Conservation (phyloP, 2,113 vertebrate species). For the Deroptyus accipitrinus region DNA sequence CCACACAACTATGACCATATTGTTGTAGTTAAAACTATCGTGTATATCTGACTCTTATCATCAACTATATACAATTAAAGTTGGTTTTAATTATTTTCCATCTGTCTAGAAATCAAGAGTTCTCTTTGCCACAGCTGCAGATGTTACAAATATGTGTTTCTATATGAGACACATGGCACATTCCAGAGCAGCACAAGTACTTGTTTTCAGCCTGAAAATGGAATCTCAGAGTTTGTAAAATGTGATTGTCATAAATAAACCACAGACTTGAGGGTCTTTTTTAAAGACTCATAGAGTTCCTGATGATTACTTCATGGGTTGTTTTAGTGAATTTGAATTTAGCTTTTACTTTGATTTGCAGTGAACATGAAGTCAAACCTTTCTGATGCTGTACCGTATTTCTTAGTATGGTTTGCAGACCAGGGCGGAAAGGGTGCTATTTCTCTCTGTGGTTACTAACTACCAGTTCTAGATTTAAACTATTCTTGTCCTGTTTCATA, state of each 20-base stretch:
- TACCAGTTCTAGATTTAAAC: not conserved
- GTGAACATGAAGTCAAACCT: not conserved
- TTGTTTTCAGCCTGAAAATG: constrained; percentile 56
- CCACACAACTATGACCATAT: not conserved
- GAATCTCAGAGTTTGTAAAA: constrained; percentile 13
- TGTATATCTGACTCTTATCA: not conserved
- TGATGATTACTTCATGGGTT: not conserved
- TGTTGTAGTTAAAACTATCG: not conserved
- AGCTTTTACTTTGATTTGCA: not conserved
- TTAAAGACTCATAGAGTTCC: not conserved
- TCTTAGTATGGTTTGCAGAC: not conserved
- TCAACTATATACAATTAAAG: not conserved
- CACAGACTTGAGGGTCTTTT: not conserved
- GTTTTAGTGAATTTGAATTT: not conserved
- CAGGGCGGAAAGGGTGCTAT: not conserved
- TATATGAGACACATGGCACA: not conserved
- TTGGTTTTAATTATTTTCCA: constrained; percentile 1
- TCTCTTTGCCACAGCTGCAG: not conserved
- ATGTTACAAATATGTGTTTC: constrained; percentile 6
- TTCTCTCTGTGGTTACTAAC: not conserved
- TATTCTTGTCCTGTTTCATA: not conserved
- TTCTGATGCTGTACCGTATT: not conserved
- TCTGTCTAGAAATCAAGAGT: not conserved
- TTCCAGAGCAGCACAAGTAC: constrained; percentile 52
- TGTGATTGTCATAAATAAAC: constrained; percentile 35